Evolutionary conservation across 92 coral and sea anemone genomes (phyloP).

Genomic region (Siderastrea siderea): DNA sequence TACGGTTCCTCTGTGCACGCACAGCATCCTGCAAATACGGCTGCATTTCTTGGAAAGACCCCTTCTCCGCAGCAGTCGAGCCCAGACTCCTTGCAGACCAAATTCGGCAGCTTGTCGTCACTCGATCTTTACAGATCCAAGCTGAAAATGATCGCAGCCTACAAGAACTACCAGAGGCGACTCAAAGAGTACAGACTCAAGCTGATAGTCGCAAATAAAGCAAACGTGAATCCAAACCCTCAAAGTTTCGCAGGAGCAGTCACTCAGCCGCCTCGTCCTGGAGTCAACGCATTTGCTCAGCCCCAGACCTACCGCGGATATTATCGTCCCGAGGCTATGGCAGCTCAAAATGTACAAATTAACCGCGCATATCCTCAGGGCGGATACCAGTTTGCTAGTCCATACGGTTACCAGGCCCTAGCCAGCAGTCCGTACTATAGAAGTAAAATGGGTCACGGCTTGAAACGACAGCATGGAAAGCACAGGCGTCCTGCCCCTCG

Average conservation of each 20-base stretch:
- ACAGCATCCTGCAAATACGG: slow-evolving; percentile 11
- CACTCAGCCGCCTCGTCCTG: slow-evolving; percentile 54
- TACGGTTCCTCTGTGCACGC: slow-evolving; percentile 49
- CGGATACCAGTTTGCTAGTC: slow-evolving; percentile 37
- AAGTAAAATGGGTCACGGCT: slow-evolving; percentile 20
- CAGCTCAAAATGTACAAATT: slow-evolving; percentile 41
- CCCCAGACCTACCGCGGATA: slow-evolving; percentile 46
- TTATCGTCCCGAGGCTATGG: slow-evolving; percentile 46
- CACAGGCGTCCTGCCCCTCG: slow-evolving; percentile 11
- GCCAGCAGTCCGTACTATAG: slow-evolving; percentile 47
- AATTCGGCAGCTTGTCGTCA: slow-evolving; percentile 85
- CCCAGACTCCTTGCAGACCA: slow-evolving; percentile 82
- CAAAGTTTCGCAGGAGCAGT: slow-evolving; percentile 40
- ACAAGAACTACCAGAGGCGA: slow-evolving; percentile 88
- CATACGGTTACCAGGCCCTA: slow-evolving; percentile 25
- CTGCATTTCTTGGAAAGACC: slow-evolving; percentile 34
- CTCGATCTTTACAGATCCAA: slow-evolving; percentile 82
- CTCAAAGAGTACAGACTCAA: slow-evolving; percentile 79
- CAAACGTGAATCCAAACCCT: slow-evolving; percentile 32
- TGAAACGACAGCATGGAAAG: slow-evolving; percentile 12
- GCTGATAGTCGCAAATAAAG: slow-evolving; percentile 40
- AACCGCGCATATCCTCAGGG: slow-evolving; percentile 44
- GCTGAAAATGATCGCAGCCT: slow-evolving; percentile 92
- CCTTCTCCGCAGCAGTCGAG: slow-evolving; percentile 64
- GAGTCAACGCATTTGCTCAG: slow-evolving; percentile 53